Percentiles rank a stretch among this genome's conserved stretches.
phyloP scores from a whole-genome alignment of 2,797 vertebrate genomes.

The Hippoglossus hippoglossus region DNA sequence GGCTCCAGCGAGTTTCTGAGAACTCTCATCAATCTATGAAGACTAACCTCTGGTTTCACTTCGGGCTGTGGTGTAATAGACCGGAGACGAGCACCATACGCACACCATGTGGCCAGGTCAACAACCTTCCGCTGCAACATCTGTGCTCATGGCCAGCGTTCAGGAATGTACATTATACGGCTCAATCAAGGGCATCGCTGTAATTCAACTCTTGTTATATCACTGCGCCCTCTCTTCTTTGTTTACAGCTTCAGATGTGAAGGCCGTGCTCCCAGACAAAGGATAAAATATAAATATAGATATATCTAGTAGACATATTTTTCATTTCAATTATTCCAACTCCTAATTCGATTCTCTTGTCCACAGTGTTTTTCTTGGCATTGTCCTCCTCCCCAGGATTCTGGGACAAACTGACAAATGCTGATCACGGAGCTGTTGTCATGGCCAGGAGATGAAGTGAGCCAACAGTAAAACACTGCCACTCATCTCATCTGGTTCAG shows the following conservation, averaged over 20 bases:
- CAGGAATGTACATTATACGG: slow-evolving; percentile 43
- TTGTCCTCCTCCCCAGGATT: slow-evolving; percentile 35
- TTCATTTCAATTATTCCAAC: slow-evolving; percentile 50
- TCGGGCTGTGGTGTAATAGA: slow-evolving; percentile 53
- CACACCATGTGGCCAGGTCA: slow-evolving; percentile 60
- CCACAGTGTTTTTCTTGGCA: slow-evolving; percentile 47
- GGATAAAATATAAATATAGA: neutral
- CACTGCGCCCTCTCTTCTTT: slow-evolving; percentile 13
- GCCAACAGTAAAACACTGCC: slow-evolving; percentile 52
- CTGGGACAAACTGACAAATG: slow-evolving; percentile 50
- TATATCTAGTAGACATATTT: slow-evolving; percentile 15
- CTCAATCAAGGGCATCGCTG: slow-evolving; percentile 49
- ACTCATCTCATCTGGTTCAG: slow-evolving; percentile 67
- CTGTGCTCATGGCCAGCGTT: slow-evolving; percentile 57
- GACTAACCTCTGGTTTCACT: slow-evolving; percentile 53
- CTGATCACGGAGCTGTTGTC: slow-evolving; percentile 50
- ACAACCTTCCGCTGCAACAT: slow-evolving; percentile 61
- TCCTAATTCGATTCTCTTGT: slow-evolving; percentile 52
- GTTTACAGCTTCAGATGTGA: slow-evolving; percentile 18
- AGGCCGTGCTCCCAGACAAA: slow-evolving; percentile 32
- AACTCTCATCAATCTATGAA: slow-evolving; percentile 60
- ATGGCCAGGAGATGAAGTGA: slow-evolving; percentile 44
- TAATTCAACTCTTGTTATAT: slow-evolving; percentile 41
- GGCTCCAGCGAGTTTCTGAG: slow-evolving; percentile 37
- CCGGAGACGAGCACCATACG: slow-evolving; percentile 32